Evolutionary conservation across 1,140 invertebrate species (phyloP).

Genomic region (Asbolus verrucosus): DNA sequence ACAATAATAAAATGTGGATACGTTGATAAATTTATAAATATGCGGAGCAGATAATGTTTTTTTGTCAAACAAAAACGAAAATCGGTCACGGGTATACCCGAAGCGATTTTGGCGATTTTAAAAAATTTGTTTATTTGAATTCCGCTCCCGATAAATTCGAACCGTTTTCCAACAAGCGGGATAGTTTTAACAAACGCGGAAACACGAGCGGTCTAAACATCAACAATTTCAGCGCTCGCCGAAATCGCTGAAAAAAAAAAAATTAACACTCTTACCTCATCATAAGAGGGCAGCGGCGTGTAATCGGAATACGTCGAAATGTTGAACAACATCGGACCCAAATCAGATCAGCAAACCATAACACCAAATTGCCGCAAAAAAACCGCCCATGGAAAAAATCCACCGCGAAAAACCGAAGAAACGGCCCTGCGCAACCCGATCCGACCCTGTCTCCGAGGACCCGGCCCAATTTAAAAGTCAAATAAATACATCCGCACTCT

Average conservation of each 20-base stretch:
- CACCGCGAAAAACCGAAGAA: background rate
- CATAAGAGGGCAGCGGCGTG: slow-evolving; percentile 52
- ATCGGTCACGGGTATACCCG: too few species aligned
- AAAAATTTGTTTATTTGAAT: background rate
- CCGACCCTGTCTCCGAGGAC: background rate
- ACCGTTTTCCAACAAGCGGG: too few species aligned
- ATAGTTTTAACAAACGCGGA: too few species aligned
- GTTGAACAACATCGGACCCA: slow-evolving; percentile 52
- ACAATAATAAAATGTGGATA: too few species aligned
- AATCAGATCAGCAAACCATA: slow-evolving; percentile 8
- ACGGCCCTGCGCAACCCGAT: slow-evolving; percentile 8
- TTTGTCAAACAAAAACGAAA: too few species aligned
- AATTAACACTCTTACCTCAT: slow-evolving; percentile 45
- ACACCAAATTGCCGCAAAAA: slow-evolving; percentile 19
- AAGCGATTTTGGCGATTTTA: too few species aligned
- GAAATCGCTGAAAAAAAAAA: slow-evolving; percentile 4
- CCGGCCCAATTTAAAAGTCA: slow-evolving; percentile 46
- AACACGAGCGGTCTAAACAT: background rate
- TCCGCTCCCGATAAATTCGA: too few species aligned
- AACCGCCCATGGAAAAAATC: background rate
- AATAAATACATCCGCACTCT: slow-evolving; percentile 48
- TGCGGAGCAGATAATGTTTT: too few species aligned
- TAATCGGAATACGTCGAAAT: slow-evolving; percentile 54
- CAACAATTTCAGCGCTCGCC: too few species aligned
- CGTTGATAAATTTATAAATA: too few species aligned